Conservation (phyloP, 2,113 vertebrate species). For the Rhombomys opimus region DNA sequence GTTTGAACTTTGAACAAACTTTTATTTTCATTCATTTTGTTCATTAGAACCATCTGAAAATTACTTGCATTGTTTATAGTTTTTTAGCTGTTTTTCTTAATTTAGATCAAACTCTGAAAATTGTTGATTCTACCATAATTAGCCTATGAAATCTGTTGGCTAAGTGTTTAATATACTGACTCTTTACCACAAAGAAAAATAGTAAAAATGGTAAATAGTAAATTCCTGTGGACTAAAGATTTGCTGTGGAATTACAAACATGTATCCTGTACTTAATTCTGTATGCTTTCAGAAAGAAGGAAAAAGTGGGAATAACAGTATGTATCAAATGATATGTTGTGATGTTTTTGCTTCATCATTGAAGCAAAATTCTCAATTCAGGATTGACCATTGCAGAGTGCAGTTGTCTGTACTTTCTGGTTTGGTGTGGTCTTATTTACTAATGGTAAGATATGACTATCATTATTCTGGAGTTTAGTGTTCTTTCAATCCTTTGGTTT, state of each 20-base stretch:
- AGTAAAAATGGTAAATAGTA: slow-evolving; percentile 23
- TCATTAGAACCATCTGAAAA: slow-evolving; percentile 67
- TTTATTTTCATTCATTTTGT: slow-evolving; percentile 64
- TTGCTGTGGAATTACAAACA: slow-evolving; percentile 68
- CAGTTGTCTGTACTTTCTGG: background rate
- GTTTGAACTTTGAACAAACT: slow-evolving; percentile 64
- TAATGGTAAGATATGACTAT: background rate
- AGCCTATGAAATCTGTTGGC: slow-evolving; percentile 82
- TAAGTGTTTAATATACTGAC: slow-evolving; percentile 65
- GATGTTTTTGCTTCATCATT: background rate
- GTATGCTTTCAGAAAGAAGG: slow-evolving; percentile 63
- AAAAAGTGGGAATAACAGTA: background rate
- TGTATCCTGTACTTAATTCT: slow-evolving; percentile 36
- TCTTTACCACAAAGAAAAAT: slow-evolving; percentile 49
- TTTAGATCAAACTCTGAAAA: slow-evolving; percentile 80
- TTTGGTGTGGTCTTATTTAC: background rate
- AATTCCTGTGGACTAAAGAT: slow-evolving; percentile 65
- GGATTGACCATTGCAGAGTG: background rate
- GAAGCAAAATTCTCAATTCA: too few species aligned
- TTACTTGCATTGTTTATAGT: slow-evolving; percentile 64
- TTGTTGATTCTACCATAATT: slow-evolving; percentile 79
- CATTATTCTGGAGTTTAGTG: background rate
- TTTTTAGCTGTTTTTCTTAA: slow-evolving; percentile 81
- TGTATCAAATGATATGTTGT: background rate
- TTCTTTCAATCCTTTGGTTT: background rate